Percentiles rank a stretch among this genome's conserved stretches.
Conservation (phyloP, 2,888 invertebrate genomes). For the Pachycephus smyrnensis region DNA sequence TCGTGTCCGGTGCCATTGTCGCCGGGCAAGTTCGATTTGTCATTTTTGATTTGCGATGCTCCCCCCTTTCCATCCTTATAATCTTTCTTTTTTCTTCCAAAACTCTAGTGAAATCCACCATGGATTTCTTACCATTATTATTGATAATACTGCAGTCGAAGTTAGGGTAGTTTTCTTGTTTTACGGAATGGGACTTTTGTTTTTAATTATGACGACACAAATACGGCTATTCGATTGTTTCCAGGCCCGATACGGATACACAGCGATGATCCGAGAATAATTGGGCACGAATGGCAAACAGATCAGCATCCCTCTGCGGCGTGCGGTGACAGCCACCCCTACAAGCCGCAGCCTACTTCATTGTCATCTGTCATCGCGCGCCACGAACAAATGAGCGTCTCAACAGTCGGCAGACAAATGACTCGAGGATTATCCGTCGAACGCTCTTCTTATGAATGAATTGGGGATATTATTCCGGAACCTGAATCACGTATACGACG, state of each 20-base stretch:
- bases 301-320: constrained; percentile 45
- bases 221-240: constrained; percentile 45
- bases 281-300: constrained; percentile 65
- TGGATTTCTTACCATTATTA: not conserved
- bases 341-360: constrained; percentile 48
- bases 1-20: constrained; percentile 14
- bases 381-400: constrained; percentile 61
- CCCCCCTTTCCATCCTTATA: not conserved
- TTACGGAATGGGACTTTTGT: not conserved
- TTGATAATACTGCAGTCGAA: not conserved
- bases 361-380: constrained; percentile 65
- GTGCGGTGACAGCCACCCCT: constrained; percentile 17
- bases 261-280: constrained; percentile 66
- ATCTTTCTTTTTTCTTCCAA: not conserved
- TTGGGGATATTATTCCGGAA: constrained; percentile 34
- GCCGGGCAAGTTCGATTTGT: constrained; percentile 26
- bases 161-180: not conserved
- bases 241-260: constrained; percentile 54
- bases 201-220: not conserved
- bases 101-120: not conserved
- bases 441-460: constrained; percentile 46
- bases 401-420: constrained; percentile 59
- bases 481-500: not conserved
- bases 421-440: constrained; percentile 62
- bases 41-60: constrained; percentile 30